Evolutionary conservation across 1,140 invertebrate genomes (phyloP).

Genomic region (Cepaea nemoralis): DNA sequence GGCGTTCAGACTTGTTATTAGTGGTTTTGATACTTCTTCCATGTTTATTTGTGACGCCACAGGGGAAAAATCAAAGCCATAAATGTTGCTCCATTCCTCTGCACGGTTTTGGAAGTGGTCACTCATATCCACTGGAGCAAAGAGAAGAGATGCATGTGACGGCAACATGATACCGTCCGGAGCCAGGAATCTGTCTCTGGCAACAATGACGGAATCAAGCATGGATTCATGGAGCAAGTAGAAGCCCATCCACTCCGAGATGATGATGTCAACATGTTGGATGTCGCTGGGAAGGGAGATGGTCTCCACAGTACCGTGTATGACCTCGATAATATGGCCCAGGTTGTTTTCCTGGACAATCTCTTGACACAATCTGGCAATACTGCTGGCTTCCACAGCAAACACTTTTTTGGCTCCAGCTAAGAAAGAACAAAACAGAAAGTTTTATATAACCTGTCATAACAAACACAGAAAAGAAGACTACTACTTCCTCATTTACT

Average conservation of each 20-base stretch:
- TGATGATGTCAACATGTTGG: constrained; percentile 68
- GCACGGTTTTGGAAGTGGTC: constrained; percentile 58
- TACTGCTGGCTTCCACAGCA: constrained; percentile 64
- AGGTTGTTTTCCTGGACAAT: constrained; percentile 65
- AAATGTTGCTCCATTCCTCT: constrained; percentile 65
- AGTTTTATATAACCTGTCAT: too few species aligned
- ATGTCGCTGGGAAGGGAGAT: constrained; percentile 48
- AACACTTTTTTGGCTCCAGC: constrained; percentile 75
- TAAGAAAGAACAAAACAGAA: constrained; percentile 71
- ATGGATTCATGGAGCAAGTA: constrained; percentile 72
- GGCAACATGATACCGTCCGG: constrained; percentile 63
- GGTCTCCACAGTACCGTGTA: constrained; percentile 67
- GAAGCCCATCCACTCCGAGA: constrained; percentile 73
- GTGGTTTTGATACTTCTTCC: constrained; percentile 55
- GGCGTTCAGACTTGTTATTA: constrained; percentile 51
- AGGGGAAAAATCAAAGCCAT: constrained; percentile 67
- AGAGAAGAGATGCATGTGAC: constrained; percentile 57
- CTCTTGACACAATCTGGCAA: constrained; percentile 55
- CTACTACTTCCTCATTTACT: too few species aligned
- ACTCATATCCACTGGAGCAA: constrained; percentile 61
- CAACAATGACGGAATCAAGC: constrained; percentile 71
- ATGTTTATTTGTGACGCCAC: constrained; percentile 47
- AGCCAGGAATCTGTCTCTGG: constrained; percentile 66
- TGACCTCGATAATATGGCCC: constrained; percentile 65
- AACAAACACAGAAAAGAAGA: too few species aligned